These are phyloP conservation scores for Ferdinandea cuprea DNA, from an alignment of 2,888 invertebrate genomes.

Conservation along the genomic window DNA sequence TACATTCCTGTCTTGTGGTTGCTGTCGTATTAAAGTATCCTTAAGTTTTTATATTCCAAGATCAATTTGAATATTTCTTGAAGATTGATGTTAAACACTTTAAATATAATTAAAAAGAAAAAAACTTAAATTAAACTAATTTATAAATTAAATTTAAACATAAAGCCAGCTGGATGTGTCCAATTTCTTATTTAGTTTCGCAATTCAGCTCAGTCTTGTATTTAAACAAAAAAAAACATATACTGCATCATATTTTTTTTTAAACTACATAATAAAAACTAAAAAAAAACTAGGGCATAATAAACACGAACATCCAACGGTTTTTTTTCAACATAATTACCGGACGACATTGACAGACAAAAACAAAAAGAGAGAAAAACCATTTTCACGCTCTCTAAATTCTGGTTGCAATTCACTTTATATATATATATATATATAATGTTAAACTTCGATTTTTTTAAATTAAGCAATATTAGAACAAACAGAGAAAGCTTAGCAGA, in stretches of 20 bases:
- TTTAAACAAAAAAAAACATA: neutral
- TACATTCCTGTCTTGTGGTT: too few species aligned
- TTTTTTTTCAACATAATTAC: neutral
- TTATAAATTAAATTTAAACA: neutral
- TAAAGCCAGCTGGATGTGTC: slow-evolving; percentile 35
- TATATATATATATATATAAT: too few species aligned
- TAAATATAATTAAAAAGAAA: neutral
- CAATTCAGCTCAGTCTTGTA: slow-evolving; percentile 23
- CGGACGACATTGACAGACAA: slow-evolving; percentile 11
- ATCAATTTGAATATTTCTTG: too few species aligned
- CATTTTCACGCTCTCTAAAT: slow-evolving; percentile 52
- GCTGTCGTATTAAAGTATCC: too few species aligned
- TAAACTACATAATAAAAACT: slow-evolving; percentile 7
- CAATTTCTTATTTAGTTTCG: slow-evolving; percentile 15
- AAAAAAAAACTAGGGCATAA: slow-evolving; percentile 1
- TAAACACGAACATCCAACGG: neutral
- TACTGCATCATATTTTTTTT: slow-evolving; percentile 5
- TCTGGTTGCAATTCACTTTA: slow-evolving; percentile 47
- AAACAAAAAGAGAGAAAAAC: slow-evolving; percentile 15
- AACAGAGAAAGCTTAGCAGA: neutral
- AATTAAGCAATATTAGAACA: neutral
- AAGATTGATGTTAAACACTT: too few species aligned
- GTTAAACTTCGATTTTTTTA: neutral
- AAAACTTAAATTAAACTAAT: neutral
- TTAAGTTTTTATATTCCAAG: too few species aligned